Base-by-base conservation (phyloP, 1,140 invertebrate species). In the Anadara kagoshimensis region DNA sequence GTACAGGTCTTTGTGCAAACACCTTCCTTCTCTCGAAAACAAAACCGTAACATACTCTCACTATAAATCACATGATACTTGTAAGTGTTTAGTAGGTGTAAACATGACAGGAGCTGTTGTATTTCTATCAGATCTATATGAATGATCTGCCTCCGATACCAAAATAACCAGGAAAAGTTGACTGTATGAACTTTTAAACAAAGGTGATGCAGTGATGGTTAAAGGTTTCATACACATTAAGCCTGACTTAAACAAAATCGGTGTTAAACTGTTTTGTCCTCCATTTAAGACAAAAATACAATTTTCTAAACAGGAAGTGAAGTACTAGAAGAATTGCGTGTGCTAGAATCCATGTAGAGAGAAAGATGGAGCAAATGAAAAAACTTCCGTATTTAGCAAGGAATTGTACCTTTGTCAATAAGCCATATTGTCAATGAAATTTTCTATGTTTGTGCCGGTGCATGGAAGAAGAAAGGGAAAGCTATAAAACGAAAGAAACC, bases 121-220 rank as follows among this genome's bases (percentile, higher is more conserved):
- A n/a, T n/a, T n/a, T n/a, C n/a, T n/a, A n/a, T n/a, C n/a, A n/a
- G n/a, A 36, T 43, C 44, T 70, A 20, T 69, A 43, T 29, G 56
- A 26, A 36, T 56, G 67, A 14, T 69, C 57, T 29, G 36, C 59
- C 0, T 70, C 68, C n/a, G 68, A 70, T 70, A 41, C 56, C 41
- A n/a, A 16, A 62, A 0, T 70, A 24, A 70, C 68, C 1, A 58
- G 62, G 2, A 29, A 61, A 20, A 68, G 58, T 67, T 64, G 73
- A 10, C 41, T 75, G 20, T n/a, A 63, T 20, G 65, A 75, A 5
- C 36, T 54, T 3, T 47, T 75, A 36, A 14, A 75, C 1, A 5
- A 5, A 4, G 73, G 73, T 8, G 67, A 75, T 70, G 68, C 61
- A 24, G 73, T 66, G 4, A 75, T 75, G 45, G 66, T 69, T 8